Evolutionary conservation across 2,113 vertebrate species (phyloP).

Genomic region (Tretioscincus oriximinensis): DNA sequence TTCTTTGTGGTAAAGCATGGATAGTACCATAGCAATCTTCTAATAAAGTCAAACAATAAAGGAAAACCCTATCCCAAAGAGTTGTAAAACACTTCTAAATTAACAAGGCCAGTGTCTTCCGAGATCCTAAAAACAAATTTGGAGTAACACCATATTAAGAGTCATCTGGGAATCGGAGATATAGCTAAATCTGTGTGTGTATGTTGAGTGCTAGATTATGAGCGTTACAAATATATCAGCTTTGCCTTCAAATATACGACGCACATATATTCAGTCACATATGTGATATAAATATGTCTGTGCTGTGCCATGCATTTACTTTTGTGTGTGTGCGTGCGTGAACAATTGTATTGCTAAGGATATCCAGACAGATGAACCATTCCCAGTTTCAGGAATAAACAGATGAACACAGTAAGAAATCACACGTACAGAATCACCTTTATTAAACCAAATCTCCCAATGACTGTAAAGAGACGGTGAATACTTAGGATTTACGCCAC

Average conservation of each 20-base stretch:
- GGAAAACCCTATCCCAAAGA: too few species aligned
- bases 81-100: neutral
- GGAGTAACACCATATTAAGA: neutral
- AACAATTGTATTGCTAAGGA: too few species aligned
- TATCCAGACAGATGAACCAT: neutral
- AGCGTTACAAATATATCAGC: too few species aligned
- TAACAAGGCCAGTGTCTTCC: neutral
- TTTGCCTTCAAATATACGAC: too few species aligned
- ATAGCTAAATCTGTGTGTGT: neutral
- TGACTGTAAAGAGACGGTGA: neutral
- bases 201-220: too few species aligned
- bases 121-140: neutral
- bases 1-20: neutral
- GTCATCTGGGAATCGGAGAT: neutral
- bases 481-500: neutral
- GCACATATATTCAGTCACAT: too few species aligned
- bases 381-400: neutral
- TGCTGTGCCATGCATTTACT: too few species aligned
- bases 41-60: neutral
- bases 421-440: slow-evolving; percentile 17
- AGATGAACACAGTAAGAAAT: slow-evolving; percentile 1
- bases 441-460: slow-evolving; percentile 16
- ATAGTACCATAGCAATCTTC: neutral
- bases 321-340: too few species aligned
- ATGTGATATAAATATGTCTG: too few species aligned